A percentile compares a stretch with the other conserved stretches of the same genome.
Conservation (phyloP, 1,140 invertebrate genomes). For the Aplysia californica region DNA sequence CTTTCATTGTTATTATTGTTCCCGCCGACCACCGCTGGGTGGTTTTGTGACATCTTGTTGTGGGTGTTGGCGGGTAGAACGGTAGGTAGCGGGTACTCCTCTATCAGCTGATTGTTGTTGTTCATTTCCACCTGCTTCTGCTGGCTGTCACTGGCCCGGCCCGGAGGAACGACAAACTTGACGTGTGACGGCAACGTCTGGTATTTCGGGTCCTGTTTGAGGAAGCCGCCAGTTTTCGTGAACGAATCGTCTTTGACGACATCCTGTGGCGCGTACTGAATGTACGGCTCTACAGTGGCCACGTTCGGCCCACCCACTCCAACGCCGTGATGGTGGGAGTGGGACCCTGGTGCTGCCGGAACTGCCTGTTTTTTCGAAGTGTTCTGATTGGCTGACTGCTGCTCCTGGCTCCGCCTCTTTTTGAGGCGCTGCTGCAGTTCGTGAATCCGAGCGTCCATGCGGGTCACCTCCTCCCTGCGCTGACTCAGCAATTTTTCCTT, state of each 20-base stretch:
- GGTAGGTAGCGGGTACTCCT: conserved; percentile 28
- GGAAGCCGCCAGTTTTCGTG: conserved; percentile 70
- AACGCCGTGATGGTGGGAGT: not conserved
- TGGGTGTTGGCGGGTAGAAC: conserved; percentile 6
- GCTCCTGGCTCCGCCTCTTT: conserved; percentile 73
- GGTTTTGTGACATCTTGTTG: too few relatives aligned
- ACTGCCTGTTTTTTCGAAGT: not conserved
- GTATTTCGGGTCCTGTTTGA: conserved; percentile 92
- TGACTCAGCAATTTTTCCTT: conserved; percentile 88
- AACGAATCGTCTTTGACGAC: conserved; percentile 54
- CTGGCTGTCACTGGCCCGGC: not conserved
- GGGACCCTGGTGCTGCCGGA: not conserved
- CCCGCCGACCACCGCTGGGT: too few relatives aligned
- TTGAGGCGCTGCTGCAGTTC: conserved; percentile 92
- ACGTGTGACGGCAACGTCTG: conserved; percentile 81
- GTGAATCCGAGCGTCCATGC: conserved; percentile 91
- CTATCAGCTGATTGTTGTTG: conserved; percentile 26
- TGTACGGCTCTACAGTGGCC: conserved; percentile 86
- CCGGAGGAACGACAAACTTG: conserved; percentile 71
- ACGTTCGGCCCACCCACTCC: conserved; percentile 66
- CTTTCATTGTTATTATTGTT: too few relatives aligned
- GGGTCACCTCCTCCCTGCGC: conserved; percentile 87
- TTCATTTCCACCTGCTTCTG: conserved; percentile 22
- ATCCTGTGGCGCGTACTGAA: conserved; percentile 73
- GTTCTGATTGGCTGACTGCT: conserved; percentile 72